Percentiles rank a stretch among this genome's conserved stretches.
phyloP scores from a whole-genome alignment of 1,140 invertebrate genomes.

The Apis florea region DNA sequence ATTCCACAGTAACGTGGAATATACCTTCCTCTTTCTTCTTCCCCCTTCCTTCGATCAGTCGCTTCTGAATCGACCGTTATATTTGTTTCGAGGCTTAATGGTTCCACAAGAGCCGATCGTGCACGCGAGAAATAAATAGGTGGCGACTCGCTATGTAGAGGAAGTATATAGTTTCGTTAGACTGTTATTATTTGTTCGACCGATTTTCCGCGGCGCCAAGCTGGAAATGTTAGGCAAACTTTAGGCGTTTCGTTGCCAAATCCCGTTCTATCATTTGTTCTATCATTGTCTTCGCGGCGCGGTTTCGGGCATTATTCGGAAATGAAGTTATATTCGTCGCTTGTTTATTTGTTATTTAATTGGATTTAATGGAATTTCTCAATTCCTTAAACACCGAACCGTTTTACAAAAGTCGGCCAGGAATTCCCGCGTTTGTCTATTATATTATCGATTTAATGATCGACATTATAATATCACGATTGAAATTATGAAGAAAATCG shows the following conservation, averaged over 20 bases:
- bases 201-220: neutral
- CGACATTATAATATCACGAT: too few relatives aligned
- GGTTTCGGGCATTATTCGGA: too few relatives aligned
- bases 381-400: too few relatives aligned
- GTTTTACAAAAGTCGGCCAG: too few relatives aligned
- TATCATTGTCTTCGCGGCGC: neutral
- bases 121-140: neutral
- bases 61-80: neutral
- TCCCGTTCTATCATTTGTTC: neutral
- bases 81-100: neutral
- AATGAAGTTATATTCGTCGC: too few relatives aligned
- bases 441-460: too few relatives aligned
- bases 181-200: neutral
- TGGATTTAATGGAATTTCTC: too few relatives aligned
- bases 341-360: too few relatives aligned
- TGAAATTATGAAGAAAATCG: too few relatives aligned
- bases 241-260: neutral
- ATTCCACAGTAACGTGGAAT: slow-evolving; percentile 6
- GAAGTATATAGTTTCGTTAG: too few relatives aligned
- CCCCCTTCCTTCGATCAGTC: neutral
- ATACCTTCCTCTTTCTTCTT: neutral
- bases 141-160: too few relatives aligned
- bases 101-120: neutral
- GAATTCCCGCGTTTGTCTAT: too few relatives aligned
- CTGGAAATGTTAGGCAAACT: neutral